Evolutionary conservation across 2,888 invertebrate species (phyloP), one percentile per base, ranked within the genome.

Genomic region (Stenoptilia bipunctidactyla): DNA sequence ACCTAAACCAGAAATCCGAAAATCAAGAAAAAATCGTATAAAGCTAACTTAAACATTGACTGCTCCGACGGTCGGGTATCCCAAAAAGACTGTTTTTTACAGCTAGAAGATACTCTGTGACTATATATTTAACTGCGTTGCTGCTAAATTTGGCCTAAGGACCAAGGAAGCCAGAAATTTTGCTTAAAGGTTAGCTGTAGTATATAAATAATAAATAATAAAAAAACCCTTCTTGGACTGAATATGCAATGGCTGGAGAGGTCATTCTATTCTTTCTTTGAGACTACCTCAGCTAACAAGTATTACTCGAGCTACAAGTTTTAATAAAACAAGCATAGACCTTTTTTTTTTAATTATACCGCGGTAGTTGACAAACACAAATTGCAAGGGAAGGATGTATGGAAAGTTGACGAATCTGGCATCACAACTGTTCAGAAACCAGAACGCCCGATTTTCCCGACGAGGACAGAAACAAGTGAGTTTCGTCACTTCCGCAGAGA

Each of bases 361-460:
- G 30, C 15, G 14, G 13, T 39, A 4, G n/a, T 37, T 27, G 27
- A n/a, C 27, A 15, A 36, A 36, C 36, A 36, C 15, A 36, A 15
- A 4, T 13, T 36, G n/a, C 13, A 36, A n/a, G 36, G 41, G 27
- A 46, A 51, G 30, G 52, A 66, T 45, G 65, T 72, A 35, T 72
- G 51, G 47, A 72, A 73, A 44, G 43, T 61, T 13, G 67, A 68
- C 40, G 62, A 71, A 48, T 59, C 62, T 1, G 68, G 63, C 0
- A 47, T 68, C 1, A 64, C 66, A 2, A 65, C 67, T 2, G 69
- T 72, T 2, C 64, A 69, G 42, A 64, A 53, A 44, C 63, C 67
- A n/a, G 45, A 55, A 35, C 55, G 52, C 47, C 44, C 73, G 27
- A 44, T 71, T 40, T n/a, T 65, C 62, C 3, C 43, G 48, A 45